These are phyloP conservation scores for Nymphalis polychloros DNA, from an alignment of 2,888 invertebrate species.

Conservation along the genomic window DNA sequence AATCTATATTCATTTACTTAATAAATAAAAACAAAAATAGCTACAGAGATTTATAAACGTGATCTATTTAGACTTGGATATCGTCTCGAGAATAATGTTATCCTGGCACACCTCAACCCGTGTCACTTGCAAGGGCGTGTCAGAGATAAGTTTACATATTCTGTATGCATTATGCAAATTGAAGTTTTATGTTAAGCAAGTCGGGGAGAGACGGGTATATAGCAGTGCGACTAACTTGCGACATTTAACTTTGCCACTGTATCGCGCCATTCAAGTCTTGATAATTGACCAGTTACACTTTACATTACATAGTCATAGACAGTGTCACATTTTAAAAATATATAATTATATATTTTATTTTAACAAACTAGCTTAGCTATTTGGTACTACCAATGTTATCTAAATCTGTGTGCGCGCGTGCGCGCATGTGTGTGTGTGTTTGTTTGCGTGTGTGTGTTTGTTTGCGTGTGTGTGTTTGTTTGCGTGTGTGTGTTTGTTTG, in stretches of 20 bases:
- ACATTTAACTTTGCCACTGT: slow-evolving; percentile 60
- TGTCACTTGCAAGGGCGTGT: slow-evolving; percentile 78
- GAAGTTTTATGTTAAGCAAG: slow-evolving; percentile 78
- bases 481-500: no score
- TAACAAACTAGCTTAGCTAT: no score
- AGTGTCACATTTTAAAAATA: no score
- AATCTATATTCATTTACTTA: neutral
- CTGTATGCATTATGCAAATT: slow-evolving; percentile 81
- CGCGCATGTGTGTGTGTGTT: no score
- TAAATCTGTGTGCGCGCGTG: no score
- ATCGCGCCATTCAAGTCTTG: slow-evolving; percentile 33
- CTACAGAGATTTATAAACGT: slow-evolving; percentile 63
- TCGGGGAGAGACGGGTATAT: slow-evolving; percentile 42
- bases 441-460: no score
- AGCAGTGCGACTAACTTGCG: slow-evolving; percentile 39
- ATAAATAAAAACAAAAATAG: neutral
- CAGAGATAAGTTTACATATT: slow-evolving; percentile 79
- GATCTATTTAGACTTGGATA: slow-evolving; percentile 76
- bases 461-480: no score
- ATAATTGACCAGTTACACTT: neutral
- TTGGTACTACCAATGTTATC: no score
- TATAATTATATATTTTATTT: no score
- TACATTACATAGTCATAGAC: no score
- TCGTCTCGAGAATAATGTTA: slow-evolving; percentile 77
- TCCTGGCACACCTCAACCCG: slow-evolving; percentile 75